phyloP scores from a whole-genome alignment of 2,888 invertebrate genomes.

The Polydrusus cervinus region DNA sequence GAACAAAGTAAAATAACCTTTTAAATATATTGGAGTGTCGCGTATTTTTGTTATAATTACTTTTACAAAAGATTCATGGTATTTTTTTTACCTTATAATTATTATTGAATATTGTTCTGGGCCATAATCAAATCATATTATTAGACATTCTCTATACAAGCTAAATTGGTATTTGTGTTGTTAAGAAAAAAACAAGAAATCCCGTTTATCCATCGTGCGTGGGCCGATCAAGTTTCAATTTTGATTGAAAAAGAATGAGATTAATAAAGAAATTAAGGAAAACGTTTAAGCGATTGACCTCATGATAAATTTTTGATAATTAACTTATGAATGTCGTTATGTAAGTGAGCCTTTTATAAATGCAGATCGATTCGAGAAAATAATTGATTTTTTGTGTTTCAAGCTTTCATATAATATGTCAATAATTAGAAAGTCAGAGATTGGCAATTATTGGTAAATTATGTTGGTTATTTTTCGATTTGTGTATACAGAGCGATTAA shows the following conservation, averaged over 20 bases:
- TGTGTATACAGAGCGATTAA: neutral
- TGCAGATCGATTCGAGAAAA: conserved; percentile 13
- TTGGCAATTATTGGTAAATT: neutral
- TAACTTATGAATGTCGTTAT: conserved; percentile 19
- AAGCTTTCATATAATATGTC: conserved; percentile 4
- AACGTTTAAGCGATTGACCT: neutral
- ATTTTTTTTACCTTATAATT: too few species aligned
- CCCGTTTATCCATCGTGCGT: neutral
- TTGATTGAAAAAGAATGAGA: conserved; percentile 15
- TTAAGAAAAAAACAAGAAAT: neutral
- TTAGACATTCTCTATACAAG: neutral
- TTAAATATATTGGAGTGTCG: too few species aligned
- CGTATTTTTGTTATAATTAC: too few species aligned
- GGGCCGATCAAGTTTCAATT: conserved; percentile 15
- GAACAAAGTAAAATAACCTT: too few species aligned
- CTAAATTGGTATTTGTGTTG: neutral
- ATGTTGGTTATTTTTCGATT: neutral
- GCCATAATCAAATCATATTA: too few species aligned
- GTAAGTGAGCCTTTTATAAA: neutral
- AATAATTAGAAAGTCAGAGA: neutral
- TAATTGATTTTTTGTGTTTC: conserved; percentile 17
- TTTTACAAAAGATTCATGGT: too few species aligned
- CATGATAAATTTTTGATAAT: conserved; percentile 11
- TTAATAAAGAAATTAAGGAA: conserved; percentile 14
- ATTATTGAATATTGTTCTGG: too few species aligned